Base-by-base conservation (phyloP, 2,797 vertebrate genomes). In the Xenopus petersii region DNA sequence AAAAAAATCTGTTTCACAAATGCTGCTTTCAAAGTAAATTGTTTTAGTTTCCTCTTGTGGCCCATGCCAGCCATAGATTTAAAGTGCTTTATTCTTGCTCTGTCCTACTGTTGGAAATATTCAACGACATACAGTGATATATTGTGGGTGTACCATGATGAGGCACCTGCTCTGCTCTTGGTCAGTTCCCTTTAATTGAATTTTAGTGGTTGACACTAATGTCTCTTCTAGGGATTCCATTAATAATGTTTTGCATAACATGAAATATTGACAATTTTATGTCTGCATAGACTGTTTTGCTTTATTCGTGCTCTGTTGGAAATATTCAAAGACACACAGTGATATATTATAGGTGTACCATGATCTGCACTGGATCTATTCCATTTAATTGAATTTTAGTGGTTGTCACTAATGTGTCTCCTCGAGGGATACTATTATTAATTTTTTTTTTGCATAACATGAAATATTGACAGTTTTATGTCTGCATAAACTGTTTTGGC, bases 21-120 rank as follows among this genome's bases (percentile, higher is more conserved):
- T 78, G 75, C 71, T 77, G 75, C 75, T 78, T 78, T 73, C 75
- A 73, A 73, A 73, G 67, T 70, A 78, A 70, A 78, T 78, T 78
- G 75, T 71, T 71, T 62, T 4, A 17, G 65, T 78, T 78, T 59
- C 69, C 75, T 69, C 75, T 51, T 62, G 65, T 64, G 75, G 75
- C 64, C 56, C 58, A 69, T 69, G 58, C 65, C 70, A 73, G 67
- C 71, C 64, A 68, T 42, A 64, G 58, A 73, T 73, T 48, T 69
- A 63, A 74, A 36, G 62, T 48, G 21, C 70, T 69, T 64, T 48
- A 68, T 72, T 48, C 64, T 64, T 30, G 51, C 59, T 8, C 0
- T 64, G 65, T 63, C 46, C 12, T 60, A 64, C 13, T 21, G 47
- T 33, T 64, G 8, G 9, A 26, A 13, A 26, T 26, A 24, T 11